These are phyloP conservation scores for Hydractinia echinata DNA, from an alignment of 30 jellyfish, hydroid and myxozoan species.

Conservation along the genomic window DNA sequence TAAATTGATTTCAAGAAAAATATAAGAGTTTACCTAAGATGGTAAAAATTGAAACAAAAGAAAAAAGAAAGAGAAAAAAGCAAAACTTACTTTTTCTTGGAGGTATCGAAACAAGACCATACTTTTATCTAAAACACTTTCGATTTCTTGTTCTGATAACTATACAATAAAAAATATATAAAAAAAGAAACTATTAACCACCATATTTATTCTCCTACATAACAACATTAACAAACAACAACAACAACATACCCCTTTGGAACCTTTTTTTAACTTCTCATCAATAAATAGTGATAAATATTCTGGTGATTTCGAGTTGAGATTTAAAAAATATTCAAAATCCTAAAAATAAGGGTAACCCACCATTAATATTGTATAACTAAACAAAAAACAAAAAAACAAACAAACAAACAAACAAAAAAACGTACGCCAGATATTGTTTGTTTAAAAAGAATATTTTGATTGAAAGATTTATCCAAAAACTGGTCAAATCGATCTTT, in stretches of 20 bases:
- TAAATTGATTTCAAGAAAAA: no score
- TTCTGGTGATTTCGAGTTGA: constrained; percentile 86
- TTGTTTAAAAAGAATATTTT: constrained; percentile 73
- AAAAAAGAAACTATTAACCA: background rate
- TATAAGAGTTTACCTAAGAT: no score
- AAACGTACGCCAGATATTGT: constrained; percentile 86
- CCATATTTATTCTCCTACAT: background rate
- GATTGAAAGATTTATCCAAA: constrained; percentile 65
- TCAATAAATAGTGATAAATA: constrained; percentile 84
- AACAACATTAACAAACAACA: background rate
- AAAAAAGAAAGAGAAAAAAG: no score
- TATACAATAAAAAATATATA: constrained; percentile 34
- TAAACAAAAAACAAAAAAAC: no score
- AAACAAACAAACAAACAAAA: background rate
- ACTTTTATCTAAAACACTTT: constrained; percentile 77
- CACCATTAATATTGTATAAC: no score
- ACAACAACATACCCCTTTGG: constrained; percentile 75
- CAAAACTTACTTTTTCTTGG: constrained; percentile 81
- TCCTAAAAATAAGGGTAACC: constrained; percentile 35
- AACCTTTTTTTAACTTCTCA: constrained; percentile 89
- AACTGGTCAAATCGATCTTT: constrained; percentile 79
- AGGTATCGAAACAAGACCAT: constrained; percentile 85
- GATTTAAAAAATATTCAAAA: constrained; percentile 78
- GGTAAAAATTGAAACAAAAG: no score
- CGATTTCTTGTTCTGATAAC: constrained; percentile 95